These are phyloP conservation scores for Lates japonicus DNA, from an alignment of 2,797 vertebrate genomes.

Conservation along the genomic window DNA sequence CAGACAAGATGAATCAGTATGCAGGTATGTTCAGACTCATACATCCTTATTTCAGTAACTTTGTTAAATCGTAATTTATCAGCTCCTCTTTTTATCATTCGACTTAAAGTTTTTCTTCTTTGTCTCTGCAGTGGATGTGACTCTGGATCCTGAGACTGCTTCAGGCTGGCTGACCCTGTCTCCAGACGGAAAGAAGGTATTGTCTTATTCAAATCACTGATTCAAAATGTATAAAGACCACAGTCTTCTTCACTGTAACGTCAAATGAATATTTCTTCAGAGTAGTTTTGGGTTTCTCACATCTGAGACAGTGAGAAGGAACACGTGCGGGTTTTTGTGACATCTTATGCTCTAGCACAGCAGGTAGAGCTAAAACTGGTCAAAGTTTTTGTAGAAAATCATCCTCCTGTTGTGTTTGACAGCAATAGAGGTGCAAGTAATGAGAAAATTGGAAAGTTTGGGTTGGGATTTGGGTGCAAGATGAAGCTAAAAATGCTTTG, in stretches of 20 bases:
- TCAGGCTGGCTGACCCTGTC: conserved; percentile 70
- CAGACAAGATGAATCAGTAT: conserved; percentile 44
- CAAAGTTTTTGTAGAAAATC: too few species aligned
- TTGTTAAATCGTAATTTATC: neutral
- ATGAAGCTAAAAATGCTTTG: neutral
- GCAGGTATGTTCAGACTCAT: conserved; percentile 46
- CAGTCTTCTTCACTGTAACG: too few species aligned
- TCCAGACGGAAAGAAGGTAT: conserved; percentile 62
- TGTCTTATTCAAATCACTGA: neutral
- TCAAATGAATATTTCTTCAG: neutral
- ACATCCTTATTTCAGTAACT: neutral
- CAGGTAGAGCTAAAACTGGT: too few species aligned
- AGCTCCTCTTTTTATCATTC: accelerated
- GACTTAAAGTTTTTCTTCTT: conserved; percentile 1
- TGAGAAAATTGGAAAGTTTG: neutral
- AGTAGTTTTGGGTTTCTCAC: neutral
- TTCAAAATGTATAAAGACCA: neutral
- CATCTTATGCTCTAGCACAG: too few species aligned
- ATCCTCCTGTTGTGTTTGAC: too few species aligned
- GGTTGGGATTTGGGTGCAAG: too few species aligned
- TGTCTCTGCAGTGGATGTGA: conserved; percentile 56
- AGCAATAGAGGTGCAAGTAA: too few species aligned
- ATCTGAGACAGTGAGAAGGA: too few species aligned
- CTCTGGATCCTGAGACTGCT: conserved; percentile 69
- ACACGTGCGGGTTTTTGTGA: too few species aligned